These are phyloP conservation scores for Orchesella flavescens DNA, from an alignment of 2,888 invertebrate genomes.

Conservation along the genomic window DNA sequence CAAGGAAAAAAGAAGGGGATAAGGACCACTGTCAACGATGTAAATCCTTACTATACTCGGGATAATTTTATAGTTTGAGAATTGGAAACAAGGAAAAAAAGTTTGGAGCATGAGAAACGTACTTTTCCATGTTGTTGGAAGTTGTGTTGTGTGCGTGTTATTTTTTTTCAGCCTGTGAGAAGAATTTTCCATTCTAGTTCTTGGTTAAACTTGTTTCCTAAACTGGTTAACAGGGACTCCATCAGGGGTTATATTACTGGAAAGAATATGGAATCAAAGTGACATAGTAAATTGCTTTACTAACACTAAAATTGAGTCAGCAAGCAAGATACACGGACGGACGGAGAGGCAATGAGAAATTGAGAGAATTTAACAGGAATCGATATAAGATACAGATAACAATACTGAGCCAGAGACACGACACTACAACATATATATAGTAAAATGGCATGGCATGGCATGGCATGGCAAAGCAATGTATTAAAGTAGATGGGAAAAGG, in stretches of 20 bases:
- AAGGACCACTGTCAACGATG: not conserved
- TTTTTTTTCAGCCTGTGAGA: too few relatives aligned
- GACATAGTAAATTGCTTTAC: slow-evolving; percentile 17
- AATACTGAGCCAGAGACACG: not conserved
- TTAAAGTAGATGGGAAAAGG: not conserved
- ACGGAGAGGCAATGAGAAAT: not conserved
- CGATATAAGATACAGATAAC: slow-evolving; percentile 1
- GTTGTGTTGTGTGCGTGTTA: not conserved
- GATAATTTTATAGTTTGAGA: not conserved
- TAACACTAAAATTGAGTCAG: slow-evolving; percentile 11
- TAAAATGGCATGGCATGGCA: too few relatives aligned
- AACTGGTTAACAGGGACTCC: not conserved
- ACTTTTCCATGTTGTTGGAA: not conserved
- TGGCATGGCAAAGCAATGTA: not conserved
- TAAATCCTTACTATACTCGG: slow-evolving; percentile 4
- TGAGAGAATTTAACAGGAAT: slow-evolving; percentile 2
- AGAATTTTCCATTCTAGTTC: too few relatives aligned
- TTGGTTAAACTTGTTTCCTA: too few relatives aligned
- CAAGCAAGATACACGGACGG: not conserved
- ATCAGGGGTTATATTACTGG: not conserved
- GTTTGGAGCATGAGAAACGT: not conserved
- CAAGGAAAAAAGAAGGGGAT: not conserved
- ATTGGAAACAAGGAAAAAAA: not conserved
- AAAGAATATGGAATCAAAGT: slow-evolving; percentile 1
- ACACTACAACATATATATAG: too few relatives aligned